Evolutionary conservation across 2,797 vertebrate species (phyloP), one percentile per base, ranked within the genome.

Genomic region (Arremon brunneinucha): DNA sequence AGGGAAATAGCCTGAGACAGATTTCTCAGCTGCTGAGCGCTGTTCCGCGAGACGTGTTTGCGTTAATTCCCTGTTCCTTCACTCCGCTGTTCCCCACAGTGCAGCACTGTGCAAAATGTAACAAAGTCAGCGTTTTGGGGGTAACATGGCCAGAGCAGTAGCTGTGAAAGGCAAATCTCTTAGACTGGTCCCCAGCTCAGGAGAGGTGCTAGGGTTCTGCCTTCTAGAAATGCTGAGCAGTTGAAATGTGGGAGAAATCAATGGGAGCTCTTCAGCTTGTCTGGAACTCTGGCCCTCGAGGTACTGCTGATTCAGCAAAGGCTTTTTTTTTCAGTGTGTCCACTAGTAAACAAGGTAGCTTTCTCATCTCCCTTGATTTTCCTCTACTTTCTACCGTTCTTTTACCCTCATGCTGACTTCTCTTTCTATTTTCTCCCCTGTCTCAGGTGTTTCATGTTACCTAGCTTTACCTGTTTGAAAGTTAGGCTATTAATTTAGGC

Each of bases 1-100:
- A 92, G 72, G 79, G 76, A 96, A 95, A 94, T 90, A 94, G 87
- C 63, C 69, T 30, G 76, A 75, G 95, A 91, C 93, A 91, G 62
- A 90, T 91, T 87, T 88, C 94, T 88, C 59, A 41, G 87, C 82
- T 92, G 93, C 80, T 83, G 92, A 92, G 82, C 0, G 0, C 16
- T 78, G 78, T 86, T 44, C 79, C 28, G 55, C 0, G 4, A 87
- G 90, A 55, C 4, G 9, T 0, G 19, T 81, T 94, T 23, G 78
- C 34, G 70, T 77, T 90, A 82, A 93, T 96, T 96, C 84, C 49
- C 87, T 35, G 28, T 34, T 72, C 70, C 55, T 76, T 91, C 89
- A 52, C 91, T 91, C 83, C 2, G 11, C 59, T 82, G 12, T 86
- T 95, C 92, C 59, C 78, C 9, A 19, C 70, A 28, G 72, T 2